Evolutionary conservation across 2,797 vertebrate species (phyloP).

Genomic region (Cottoperca gobio): DNA sequence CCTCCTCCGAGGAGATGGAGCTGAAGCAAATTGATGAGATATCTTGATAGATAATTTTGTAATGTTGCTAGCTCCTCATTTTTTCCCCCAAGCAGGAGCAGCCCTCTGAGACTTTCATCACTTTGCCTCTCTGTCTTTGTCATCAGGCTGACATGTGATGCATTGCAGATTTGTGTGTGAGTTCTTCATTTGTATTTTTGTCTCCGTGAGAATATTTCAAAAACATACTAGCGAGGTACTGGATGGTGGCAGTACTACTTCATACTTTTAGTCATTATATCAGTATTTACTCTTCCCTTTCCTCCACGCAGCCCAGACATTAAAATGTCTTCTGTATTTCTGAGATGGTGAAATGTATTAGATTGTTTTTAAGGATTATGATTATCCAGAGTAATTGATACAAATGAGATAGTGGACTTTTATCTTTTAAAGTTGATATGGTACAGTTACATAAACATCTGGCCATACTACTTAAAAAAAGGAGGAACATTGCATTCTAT

Average conservation of each 20-base stretch:
- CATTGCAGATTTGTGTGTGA: neutral
- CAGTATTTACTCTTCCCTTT: slow-evolving; percentile 11
- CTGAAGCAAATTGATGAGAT: slow-evolving; percentile 67
- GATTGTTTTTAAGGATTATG: slow-evolving; percentile 28
- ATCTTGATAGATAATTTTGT: slow-evolving; percentile 64
- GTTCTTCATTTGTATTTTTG: neutral
- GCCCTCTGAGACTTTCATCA: slow-evolving; percentile 18
- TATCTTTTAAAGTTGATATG: slow-evolving; percentile 40
- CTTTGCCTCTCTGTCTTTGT: slow-evolving; percentile 5
- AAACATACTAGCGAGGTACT: too few relatives aligned
- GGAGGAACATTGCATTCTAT: slow-evolving; percentile 65
- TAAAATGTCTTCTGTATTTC: slow-evolving; percentile 15
- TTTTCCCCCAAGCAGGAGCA: neutral
- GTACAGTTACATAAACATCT: slow-evolving; percentile 62
- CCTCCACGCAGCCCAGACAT: slow-evolving; percentile 21
- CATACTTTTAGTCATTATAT: neutral
- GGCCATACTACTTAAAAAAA: slow-evolving; percentile 55
- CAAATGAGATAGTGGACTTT: slow-evolving; percentile 54
- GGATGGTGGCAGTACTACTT: too few relatives aligned
- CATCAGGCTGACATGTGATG: slow-evolving; percentile 10
- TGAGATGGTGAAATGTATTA: slow-evolving; percentile 21
- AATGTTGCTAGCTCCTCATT: slow-evolving; percentile 47
- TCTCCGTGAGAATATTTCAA: neutral
- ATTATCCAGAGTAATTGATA: slow-evolving; percentile 58
- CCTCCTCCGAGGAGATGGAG: slow-evolving; percentile 15